Evolutionary conservation across 2,888 invertebrate species (phyloP).

Genomic region (Cephus pygmeus): DNA sequence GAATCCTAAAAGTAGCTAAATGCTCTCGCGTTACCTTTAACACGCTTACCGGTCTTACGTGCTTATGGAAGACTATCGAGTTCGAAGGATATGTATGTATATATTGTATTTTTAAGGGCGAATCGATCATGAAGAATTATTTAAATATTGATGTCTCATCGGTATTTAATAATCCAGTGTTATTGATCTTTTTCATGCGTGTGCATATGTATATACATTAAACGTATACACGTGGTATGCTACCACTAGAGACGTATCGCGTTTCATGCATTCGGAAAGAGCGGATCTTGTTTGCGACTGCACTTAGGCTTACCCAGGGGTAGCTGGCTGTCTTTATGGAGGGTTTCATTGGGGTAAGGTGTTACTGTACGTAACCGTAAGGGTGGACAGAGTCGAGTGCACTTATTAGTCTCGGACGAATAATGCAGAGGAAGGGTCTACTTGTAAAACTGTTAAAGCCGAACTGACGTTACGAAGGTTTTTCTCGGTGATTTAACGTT

Average conservation of each 20-base stretch:
- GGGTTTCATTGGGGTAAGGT: neutral
- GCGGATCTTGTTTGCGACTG: neutral
- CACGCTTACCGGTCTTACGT: neutral
- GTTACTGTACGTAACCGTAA: neutral
- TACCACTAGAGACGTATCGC: neutral
- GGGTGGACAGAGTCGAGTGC: neutral
- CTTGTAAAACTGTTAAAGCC: neutral
- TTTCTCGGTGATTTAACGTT: neutral
- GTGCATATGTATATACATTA: neutral
- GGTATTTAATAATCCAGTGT: too few relatives aligned
- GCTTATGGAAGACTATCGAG: neutral
- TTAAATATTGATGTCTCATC: neutral
- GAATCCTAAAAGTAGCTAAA: neutral
- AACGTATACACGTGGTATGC: neutral
- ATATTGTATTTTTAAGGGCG: too few relatives aligned
- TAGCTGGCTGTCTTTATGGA: neutral
- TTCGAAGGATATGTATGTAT: neutral
- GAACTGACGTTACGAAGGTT: neutral
- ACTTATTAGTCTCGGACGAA: neutral
- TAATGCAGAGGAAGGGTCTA: neutral
- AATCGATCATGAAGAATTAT: neutral
- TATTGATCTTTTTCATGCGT: neutral
- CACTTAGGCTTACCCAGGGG: neutral
- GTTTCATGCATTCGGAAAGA: neutral
- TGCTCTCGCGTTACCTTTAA: neutral